Evolutionary conservation across 2,888 invertebrate genomes (phyloP), one percentile per base, ranked within the genome.

Genomic region (Machimus rusticus): DNA sequence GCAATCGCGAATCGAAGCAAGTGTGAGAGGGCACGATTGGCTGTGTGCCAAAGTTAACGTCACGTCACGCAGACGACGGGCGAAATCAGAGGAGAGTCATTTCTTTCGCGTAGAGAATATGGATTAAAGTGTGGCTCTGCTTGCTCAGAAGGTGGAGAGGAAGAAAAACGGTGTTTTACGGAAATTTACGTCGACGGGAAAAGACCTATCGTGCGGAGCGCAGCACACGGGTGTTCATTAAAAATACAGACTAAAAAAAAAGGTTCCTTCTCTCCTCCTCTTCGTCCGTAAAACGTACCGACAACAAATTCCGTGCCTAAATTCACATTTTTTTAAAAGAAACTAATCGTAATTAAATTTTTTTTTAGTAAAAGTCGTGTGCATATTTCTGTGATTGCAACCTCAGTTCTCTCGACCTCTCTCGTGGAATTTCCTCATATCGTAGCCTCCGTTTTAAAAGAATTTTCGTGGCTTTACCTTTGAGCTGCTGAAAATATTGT

Each of bases 151-250:
- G 74, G 85, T 85, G 85, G 85, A 85, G 85, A 74, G 74, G 46
- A 85, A 85, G 79, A 79, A 87, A 86, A 87, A 87, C 87, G 87
- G 87, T 78, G 87, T 78, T 87, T 87, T 78, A 87, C 87, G 87
- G 87, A 76, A 81, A 87, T 87, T 87, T 77, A 84, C 87, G 84
- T 84, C 87, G 81, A 51, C 87, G 84, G 76, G 76, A 84, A 77
- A 84, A 84, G 84, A 77, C 87, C 34, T 43, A 87, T 84, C 51
- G 76, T 87, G 77, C 66, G 77, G 84, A 55, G 74, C 74, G 82
- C 74, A 82, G 87, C 87, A 76, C 51, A 46, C 74, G 74, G 51
- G 39, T 86, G 39, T 78, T 86, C 23, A 81, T n/a, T 16, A 81
- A 81, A 81, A 81, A 37, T n/a, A 43, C 28, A 85, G 2, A 57